Percentiles rank a stretch among this genome's conserved stretches.
phyloP scores from a whole-genome alignment of 1,140 invertebrate genomes.

The Tetramorium alpestre region DNA sequence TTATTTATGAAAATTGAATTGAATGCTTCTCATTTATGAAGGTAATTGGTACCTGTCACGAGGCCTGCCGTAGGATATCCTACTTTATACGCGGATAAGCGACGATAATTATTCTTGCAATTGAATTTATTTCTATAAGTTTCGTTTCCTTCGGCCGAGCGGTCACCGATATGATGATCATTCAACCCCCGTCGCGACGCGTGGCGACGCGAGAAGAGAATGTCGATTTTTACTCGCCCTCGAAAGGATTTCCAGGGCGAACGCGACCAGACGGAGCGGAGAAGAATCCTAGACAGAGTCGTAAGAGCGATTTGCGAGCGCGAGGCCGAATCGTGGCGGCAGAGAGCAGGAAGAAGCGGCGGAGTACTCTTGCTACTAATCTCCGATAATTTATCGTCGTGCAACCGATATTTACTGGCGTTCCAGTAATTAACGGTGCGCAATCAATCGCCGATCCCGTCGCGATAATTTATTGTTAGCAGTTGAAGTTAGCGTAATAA shows the following conservation, averaged over 20 bases:
- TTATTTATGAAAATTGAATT: constrained; percentile 85
- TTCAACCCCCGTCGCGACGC: constrained; percentile 68
- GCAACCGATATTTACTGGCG: constrained; percentile 62
- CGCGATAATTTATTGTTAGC: constrained; percentile 70
- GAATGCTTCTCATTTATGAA: constrained; percentile 83
- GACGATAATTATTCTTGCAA: constrained; percentile 81
- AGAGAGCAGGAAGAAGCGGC: constrained; percentile 25
- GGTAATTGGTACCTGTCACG: constrained; percentile 83
- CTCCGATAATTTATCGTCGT: constrained; percentile 68
- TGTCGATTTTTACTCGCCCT: constrained; percentile 9
- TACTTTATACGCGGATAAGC: constrained; percentile 80
- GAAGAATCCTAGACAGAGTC: constrained; percentile 22
- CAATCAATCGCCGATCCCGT: constrained; percentile 69
- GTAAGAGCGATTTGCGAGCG: constrained; percentile 21
- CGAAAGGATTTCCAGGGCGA: neutral
- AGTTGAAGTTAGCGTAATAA: constrained; percentile 22
- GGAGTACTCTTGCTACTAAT: constrained; percentile 63
- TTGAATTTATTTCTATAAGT: constrained; percentile 80
- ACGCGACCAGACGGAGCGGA: neutral
- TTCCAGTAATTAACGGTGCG: constrained; percentile 64
- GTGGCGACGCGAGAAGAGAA: neutral
- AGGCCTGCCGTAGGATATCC: constrained; percentile 78
- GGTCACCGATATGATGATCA: constrained; percentile 54
- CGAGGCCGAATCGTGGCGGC: neutral
- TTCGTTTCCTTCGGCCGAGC: constrained; percentile 61